Evolutionary conservation across 2,888 invertebrate species (phyloP).

Genomic region (Hypselothyrea guttata): DNA sequence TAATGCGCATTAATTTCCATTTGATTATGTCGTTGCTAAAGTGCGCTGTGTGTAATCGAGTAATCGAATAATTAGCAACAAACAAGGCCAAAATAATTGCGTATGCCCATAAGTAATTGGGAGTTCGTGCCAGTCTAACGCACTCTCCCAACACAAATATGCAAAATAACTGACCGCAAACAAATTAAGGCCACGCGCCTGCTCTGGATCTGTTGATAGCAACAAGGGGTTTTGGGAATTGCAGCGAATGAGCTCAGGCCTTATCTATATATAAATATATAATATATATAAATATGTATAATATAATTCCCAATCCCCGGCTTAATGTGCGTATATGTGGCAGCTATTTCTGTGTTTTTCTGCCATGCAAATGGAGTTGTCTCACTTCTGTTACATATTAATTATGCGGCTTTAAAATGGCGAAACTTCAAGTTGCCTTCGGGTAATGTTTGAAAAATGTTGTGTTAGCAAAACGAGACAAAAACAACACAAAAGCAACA

Average conservation of each 20-base stretch:
- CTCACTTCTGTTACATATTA: conserved; percentile 24
- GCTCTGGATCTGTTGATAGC: conserved; percentile 15
- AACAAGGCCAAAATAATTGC: conserved; percentile 19
- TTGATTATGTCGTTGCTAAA: conserved; percentile 52
- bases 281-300: conserved; percentile 26
- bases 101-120: conserved; percentile 28
- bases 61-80: conserved; percentile 35
- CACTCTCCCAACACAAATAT: conserved; percentile 13
- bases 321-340: conserved; percentile 9
- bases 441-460: conserved; percentile 34
- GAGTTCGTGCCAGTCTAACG: conserved; percentile 13
- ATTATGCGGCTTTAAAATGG: conserved; percentile 45
- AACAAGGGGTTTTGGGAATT: conserved; percentile 1
- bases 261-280: conserved; percentile 16
- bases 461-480: conserved; percentile 23
- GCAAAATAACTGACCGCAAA: conserved; percentile 48
- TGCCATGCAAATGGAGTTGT: conserved; percentile 40
- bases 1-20: conserved; percentile 49
- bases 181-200: conserved; percentile 35
- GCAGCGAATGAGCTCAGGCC: conserved; percentile 22
- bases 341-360: not conserved
- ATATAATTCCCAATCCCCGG: not conserved
- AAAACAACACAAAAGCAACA: conserved; percentile 14
- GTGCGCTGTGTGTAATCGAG: conserved; percentile 15
- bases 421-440: conserved; percentile 13